Base-by-base conservation (phyloP, 2,113 vertebrate genomes). In the Phaetusa simplex region DNA sequence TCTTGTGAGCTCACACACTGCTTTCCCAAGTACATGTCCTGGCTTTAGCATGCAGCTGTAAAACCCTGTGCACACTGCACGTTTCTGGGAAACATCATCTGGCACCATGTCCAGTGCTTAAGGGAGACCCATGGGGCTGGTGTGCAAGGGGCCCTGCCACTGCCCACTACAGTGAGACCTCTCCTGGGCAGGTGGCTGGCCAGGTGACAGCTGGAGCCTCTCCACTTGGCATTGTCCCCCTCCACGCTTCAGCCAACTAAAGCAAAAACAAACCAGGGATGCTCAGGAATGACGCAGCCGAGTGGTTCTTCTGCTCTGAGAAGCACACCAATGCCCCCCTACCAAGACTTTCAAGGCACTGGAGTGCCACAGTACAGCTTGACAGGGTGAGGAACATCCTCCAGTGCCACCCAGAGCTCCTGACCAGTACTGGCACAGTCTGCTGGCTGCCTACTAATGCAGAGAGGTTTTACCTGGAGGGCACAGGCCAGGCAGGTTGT, bases 221-320 rank as follows among this genome's bases (percentile, higher is more conserved):
- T 82, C 9, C 11, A 8, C 8, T 50, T 13, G 3, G 30, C 2
- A 0, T 11, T 72, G 47, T 0, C 7, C 4, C 2, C 0, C 18
- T 69, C 23, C 22, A 17, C 13, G 3, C 3, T 56, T 18, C 52
- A 83, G 43, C n/a, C 38, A 86, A 38, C 20, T 27, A 42, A 59
- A 76, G 22, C 14, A 65, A 69, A 94, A 77, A 0, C 12, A 34
- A 45, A 85, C 3, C 11, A 29, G 5, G 6, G 12, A 27, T 1
- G 1, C 8, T 30, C 15, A 20, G 55, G 62, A 82, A 62, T 34
- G 1, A 6, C 3, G 20, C 10, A 72, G 18, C 8, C 0, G 2
- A 47, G 36, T 0, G 2, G 22, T 49, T 82, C 4, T 14, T 92
- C 29, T 67, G 21, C n/a, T 67, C 38, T 34, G 42, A 76, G 74